Conservation (phyloP, 35 echinoderm and acorn worm genomes). For the Diadema setosum region DNA sequence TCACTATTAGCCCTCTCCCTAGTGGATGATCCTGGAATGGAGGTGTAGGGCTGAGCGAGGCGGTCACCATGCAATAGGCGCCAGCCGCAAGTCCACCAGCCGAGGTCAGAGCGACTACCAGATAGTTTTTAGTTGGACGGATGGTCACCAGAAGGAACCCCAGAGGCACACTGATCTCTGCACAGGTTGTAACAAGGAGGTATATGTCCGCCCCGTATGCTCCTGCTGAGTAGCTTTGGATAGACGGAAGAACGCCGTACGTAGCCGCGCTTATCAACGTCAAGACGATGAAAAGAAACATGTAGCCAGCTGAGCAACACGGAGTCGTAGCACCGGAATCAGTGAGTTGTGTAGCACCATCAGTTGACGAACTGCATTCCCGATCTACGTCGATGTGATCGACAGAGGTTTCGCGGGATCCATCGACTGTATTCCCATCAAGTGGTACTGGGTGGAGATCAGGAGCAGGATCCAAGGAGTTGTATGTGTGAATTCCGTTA, state of each 20-base stretch:
- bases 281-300: slow-evolving; percentile 57
- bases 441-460: too few relatives aligned
- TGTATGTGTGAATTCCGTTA: background rate
- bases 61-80: slow-evolving; percentile 60
- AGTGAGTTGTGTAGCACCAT: too few relatives aligned
- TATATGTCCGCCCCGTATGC: slow-evolving; percentile 79
- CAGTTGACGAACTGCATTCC: background rate
- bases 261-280: slow-evolving; percentile 68
- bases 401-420: background rate
- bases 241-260: slow-evolving; percentile 85
- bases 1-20: slow-evolving; percentile 79
- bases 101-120: slow-evolving; percentile 25
- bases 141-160: slow-evolving; percentile 73
- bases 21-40: slow-evolving; percentile 40
- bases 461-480: background rate
- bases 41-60: slow-evolving; percentile 72
- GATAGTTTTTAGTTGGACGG: slow-evolving; percentile 39
- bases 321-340: background rate
- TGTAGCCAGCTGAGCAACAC: background rate
- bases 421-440: background rate
- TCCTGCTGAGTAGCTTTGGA: slow-evolving; percentile 86
- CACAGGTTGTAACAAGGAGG: slow-evolving; percentile 61
- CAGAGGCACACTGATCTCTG: slow-evolving; percentile 74
- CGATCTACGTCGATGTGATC: background rate
- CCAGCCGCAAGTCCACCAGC: slow-evolving; percentile 42